Evolutionary conservation across 1,140 invertebrate species (phyloP).

Genomic region (Argopecten irradians): DNA sequence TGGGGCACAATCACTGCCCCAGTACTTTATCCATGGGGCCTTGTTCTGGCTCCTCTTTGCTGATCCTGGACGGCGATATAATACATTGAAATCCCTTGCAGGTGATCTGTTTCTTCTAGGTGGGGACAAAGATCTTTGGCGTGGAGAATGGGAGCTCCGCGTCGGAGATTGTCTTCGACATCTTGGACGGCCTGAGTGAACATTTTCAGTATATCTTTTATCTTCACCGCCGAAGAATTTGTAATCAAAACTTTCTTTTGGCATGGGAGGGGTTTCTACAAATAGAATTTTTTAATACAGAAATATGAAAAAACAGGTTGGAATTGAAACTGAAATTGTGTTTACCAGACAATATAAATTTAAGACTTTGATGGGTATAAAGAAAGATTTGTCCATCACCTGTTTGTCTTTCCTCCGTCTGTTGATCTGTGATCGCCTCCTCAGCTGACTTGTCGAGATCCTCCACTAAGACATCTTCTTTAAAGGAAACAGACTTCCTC

Average conservation of each 20-base stretch:
- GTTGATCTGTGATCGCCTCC: not conserved
- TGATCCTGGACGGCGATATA: constrained; percentile 47
- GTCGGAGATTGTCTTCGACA: not conserved
- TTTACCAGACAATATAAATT: no score
- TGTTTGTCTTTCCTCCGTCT: not conserved
- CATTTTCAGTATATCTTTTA: not conserved
- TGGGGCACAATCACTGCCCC: constrained; percentile 62
- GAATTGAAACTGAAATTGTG: no score
- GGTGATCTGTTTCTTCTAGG: constrained; percentile 48
- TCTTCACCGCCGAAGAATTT: not conserved
- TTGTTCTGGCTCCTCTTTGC: constrained; percentile 36
- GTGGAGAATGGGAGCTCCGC: not conserved
- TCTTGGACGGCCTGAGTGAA: not conserved
- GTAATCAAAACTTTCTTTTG: not conserved
- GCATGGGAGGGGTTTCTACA: not conserved
- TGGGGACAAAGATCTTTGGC: not conserved
- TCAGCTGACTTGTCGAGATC: constrained; percentile 7
- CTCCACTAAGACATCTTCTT: constrained; percentile 45
- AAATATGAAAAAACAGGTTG: no score
- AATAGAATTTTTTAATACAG: not conserved
- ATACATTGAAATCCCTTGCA: constrained; percentile 63
- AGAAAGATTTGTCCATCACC: not conserved
- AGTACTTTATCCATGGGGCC: constrained; percentile 71
- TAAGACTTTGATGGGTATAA: no score
- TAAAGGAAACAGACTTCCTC: constrained; percentile 65